Evolutionary conservation across 2,797 vertebrate genomes (phyloP).

Genomic region (Scleropages formosus): DNA sequence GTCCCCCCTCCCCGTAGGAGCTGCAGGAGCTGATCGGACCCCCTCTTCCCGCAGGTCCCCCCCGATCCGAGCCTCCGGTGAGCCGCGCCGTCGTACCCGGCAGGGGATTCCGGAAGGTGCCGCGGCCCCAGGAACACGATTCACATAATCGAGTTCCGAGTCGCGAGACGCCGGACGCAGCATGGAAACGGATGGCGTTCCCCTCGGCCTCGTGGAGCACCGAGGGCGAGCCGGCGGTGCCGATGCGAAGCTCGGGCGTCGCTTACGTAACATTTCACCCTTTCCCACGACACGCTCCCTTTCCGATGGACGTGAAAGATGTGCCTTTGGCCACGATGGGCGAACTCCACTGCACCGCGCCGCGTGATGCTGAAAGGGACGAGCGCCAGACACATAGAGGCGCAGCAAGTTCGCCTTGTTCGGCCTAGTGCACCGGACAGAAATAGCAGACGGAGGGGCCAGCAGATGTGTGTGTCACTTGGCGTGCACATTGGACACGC

Average conservation of each 20-base stretch:
- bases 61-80: too few species aligned
- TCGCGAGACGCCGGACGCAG: not conserved
- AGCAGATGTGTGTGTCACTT: slow-evolving; percentile 8
- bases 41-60: not conserved
- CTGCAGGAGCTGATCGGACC: not conserved
- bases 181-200: not conserved
- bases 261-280: too few species aligned
- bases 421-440: slow-evolving; percentile 29
- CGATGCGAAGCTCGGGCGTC: too few species aligned
- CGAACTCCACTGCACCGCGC: not conserved
- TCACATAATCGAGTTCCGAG: not conserved
- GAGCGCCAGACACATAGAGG: not conserved
- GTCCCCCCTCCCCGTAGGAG: not conserved
- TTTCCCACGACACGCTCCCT: not conserved
- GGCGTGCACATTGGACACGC: slow-evolving; percentile 15
- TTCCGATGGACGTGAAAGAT: slow-evolving; percentile 34
- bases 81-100: too few species aligned
- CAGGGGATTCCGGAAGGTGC: not conserved
- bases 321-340: slow-evolving; percentile 33
- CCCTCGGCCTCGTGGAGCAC: not conserved
- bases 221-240: not conserved
- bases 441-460: slow-evolving; percentile 29
- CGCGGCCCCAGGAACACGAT: not conserved
- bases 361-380: not conserved
- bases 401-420: not conserved